Evolutionary conservation across 2,113 vertebrate genomes (phyloP).

Genomic region (Dinomys branickii): DNA sequence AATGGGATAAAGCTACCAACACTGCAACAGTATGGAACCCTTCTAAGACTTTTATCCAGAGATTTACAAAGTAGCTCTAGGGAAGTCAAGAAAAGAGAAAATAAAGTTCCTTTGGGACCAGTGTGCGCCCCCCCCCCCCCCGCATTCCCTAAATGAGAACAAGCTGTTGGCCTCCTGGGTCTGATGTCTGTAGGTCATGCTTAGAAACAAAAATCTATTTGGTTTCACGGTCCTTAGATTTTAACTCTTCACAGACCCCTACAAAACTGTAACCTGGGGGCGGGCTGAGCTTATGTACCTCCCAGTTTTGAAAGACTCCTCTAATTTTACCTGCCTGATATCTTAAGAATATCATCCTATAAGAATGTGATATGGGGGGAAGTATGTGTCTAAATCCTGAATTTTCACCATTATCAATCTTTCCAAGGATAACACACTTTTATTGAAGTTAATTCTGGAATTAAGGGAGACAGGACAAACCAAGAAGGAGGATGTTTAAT

Average conservation of each 20-base stretch:
- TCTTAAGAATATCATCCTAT: not conserved
- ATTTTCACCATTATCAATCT: not conserved
- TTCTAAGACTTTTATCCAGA: slow-evolving; percentile 30
- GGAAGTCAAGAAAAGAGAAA: slow-evolving; percentile 19
- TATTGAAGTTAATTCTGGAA: slow-evolving; percentile 37
- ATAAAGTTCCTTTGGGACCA: not conserved
- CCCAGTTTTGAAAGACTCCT: not conserved
- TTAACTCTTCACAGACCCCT: not conserved
- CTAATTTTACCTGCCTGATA: not conserved
- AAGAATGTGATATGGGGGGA: not conserved
- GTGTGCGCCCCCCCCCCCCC: not conserved
- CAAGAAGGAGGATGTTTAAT: slow-evolving; percentile 38
- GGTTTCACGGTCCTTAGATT: slow-evolving; percentile 9
- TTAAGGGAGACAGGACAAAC: not conserved
- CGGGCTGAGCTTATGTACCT: not conserved
- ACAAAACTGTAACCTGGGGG: not conserved
- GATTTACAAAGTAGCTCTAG: slow-evolving; percentile 35
- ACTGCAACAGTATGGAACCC: not conserved
- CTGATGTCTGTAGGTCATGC: not conserved
- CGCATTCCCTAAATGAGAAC: slow-evolving; percentile 30
- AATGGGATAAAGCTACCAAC: not conserved
- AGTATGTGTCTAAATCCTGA: not conserved
- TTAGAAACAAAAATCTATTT: slow-evolving; percentile 20
- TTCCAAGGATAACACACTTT: slow-evolving; percentile 43
- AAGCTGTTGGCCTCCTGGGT: not conserved